A percentile compares a stretch with the other conserved stretches of the same genome.
These are phyloP conservation scores for Drosophila arawakana DNA, from an alignment of 1,140 invertebrate species.

Conservation along the genomic window DNA sequence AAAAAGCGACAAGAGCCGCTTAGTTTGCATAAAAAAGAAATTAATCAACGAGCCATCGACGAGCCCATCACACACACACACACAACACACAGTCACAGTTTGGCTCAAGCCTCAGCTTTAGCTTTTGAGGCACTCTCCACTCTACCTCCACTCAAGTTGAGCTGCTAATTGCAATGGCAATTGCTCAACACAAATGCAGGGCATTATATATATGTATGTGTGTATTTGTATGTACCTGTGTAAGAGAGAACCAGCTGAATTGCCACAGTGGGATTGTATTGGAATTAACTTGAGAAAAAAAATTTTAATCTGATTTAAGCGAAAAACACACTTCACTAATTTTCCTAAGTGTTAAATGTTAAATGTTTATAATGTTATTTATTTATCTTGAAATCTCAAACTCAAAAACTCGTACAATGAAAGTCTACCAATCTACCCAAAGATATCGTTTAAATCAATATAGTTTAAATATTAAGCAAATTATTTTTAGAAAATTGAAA, in stretches of 20 bases:
- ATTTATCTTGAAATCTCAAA: too few species aligned
- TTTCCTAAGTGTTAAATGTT: too few species aligned
- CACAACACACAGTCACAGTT: constrained; percentile 20
- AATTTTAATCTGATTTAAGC: background rate
- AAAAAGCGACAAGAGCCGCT: constrained; percentile 47
- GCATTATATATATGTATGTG: constrained; percentile 9
- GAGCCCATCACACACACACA: constrained; percentile 40
- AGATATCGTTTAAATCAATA: too few species aligned
- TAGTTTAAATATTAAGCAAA: too few species aligned
- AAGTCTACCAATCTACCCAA: too few species aligned
- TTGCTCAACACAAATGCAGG: constrained; percentile 50
- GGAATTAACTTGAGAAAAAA: background rate
- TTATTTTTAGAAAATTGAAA: too few species aligned
- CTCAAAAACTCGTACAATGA: too few species aligned
- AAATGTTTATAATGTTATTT: too few species aligned
- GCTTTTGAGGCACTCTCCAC: constrained; percentile 39
- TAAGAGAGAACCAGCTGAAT: constrained; percentile 13
- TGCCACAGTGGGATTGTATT: constrained; percentile 8
- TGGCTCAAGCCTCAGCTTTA: constrained; percentile 30
- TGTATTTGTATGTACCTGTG: constrained; percentile 1
- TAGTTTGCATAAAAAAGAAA: constrained; percentile 76
- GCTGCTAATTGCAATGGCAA: constrained; percentile 78
- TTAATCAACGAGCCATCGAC: constrained; percentile 67
- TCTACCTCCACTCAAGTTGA: constrained; percentile 70
- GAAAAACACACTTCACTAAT: too few species aligned